Evolutionary conservation across 2,797 vertebrate species (phyloP), one percentile per base, ranked within the genome.

Genomic region (Huso huso): DNA sequence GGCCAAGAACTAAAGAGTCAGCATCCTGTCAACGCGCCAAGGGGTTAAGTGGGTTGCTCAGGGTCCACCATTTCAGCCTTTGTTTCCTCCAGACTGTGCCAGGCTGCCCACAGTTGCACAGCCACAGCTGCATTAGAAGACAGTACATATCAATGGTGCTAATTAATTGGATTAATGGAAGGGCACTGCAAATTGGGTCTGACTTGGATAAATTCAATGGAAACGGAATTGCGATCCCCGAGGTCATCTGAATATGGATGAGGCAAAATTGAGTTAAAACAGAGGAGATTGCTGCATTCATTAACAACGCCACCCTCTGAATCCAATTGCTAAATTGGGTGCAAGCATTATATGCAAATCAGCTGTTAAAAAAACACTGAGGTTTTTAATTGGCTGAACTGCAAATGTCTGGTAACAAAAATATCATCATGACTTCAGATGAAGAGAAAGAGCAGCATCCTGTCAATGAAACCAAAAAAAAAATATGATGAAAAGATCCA

Each of bases 161-260:
- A 96, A 95, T 97, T 97, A 95, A 95, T 95, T 95, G 93, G 94
- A 95, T 96, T 95, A 96, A 95, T 94, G 91, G 93, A 89, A 89
- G 89, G 91, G 90, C 90, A 87, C 90, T 88, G 89, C 89, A 89
- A 93, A 93, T 93, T 89, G 92, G 84, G 90, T 83, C 90, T 90
- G 89, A 88, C 90, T 90, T 81, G 81, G 89, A 89, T 90, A 78
- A 82, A 85, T 87, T 88, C 85, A 82, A 81, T 81, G 86, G 86
- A 86, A 84, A 73, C 84, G 75, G 82, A 84, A 83, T 82, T 86
- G 84, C 84, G 84, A 78, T 86, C 88, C 86, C 89, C 81, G 77
- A 86, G 88, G 87, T 85, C 86, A 82, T 84, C 84, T 90, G 87
- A 91, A 89, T 91, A 91, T 88, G 84, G 89, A 92, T 88, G 88